Evolutionary conservation across 2,888 invertebrate genomes (phyloP).

Genomic region (Lordiphosa andalusiaca): DNA sequence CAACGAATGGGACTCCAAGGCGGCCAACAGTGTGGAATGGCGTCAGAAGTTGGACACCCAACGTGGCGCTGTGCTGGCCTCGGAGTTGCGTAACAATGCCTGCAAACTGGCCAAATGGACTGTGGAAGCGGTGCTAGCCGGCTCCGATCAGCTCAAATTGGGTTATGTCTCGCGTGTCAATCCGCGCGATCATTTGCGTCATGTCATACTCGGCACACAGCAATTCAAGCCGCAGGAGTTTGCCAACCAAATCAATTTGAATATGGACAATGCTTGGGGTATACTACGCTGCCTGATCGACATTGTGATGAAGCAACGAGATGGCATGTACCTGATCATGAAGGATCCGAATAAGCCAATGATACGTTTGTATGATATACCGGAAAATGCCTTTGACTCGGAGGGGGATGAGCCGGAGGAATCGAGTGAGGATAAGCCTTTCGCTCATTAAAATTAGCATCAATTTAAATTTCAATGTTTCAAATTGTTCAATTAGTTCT

Average conservation of each 20-base stretch:
- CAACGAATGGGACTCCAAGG: constrained; percentile 99
- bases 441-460: background rate
- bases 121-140: constrained; percentile 94
- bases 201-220: constrained; percentile 97
- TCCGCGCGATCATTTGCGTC: constrained; percentile 95
- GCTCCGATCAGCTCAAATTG: constrained; percentile 98
- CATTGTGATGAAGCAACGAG: constrained; percentile 97
- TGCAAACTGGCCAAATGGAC: constrained; percentile 99
- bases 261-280: constrained; percentile 99
- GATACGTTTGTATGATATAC: constrained; percentile 98
- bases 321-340: constrained; percentile 98
- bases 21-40: constrained; percentile 99
- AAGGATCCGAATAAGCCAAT: constrained; percentile 99
- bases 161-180: constrained; percentile 98
- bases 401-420: constrained; percentile 81
- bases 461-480: too few species aligned
- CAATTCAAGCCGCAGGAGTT: constrained; percentile 99
- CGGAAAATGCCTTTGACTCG: constrained; percentile 98
- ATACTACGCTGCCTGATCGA: constrained; percentile 98
- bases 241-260: constrained; percentile 98
- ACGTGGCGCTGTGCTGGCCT: constrained; percentile 98
- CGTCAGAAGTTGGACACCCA: constrained; percentile 98
- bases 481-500: too few species aligned
- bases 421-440: constrained; percentile 37
- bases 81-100: constrained; percentile 99